Evolutionary conservation across 2,888 invertebrate genomes (phyloP).

Genomic region (Lagria hirta): DNA sequence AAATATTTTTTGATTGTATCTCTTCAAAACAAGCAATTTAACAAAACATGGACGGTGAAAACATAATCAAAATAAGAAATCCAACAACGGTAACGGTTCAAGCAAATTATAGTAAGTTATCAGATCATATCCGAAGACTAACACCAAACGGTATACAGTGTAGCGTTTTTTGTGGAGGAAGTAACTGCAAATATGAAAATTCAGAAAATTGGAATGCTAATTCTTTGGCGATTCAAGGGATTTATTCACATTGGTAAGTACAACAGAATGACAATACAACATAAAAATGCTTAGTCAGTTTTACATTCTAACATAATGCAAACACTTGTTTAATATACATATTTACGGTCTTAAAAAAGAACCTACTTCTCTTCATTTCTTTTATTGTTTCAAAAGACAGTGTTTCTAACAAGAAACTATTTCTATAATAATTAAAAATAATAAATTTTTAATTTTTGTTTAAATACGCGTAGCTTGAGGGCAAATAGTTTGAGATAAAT

Average conservation of each 20-base stretch:
- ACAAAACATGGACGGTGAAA: conserved; percentile 36
- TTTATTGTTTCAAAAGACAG: too few relatives aligned
- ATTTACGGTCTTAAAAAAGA: too few relatives aligned
- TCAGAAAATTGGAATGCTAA: conserved; percentile 62
- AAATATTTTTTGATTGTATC: conserved; percentile 32
- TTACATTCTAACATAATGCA: too few relatives aligned
- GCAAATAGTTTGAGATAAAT: too few relatives aligned
- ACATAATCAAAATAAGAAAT: conserved; percentile 38
- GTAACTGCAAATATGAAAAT: conserved; percentile 78
- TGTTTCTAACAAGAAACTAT: too few relatives aligned
- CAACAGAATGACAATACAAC: too few relatives aligned
- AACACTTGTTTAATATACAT: too few relatives aligned
- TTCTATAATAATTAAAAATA: too few relatives aligned
- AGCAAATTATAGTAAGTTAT: conserved; percentile 57
- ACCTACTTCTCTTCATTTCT: too few relatives aligned
- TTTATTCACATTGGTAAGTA: conserved; percentile 82
- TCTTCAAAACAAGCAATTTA: conserved; percentile 15
- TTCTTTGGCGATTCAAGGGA: conserved; percentile 72
- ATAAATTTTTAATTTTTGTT: too few relatives aligned
- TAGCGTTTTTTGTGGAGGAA: conserved; percentile 82
- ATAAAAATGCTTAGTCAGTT: too few relatives aligned
- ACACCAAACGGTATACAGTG: conserved; percentile 75
- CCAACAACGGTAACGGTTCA: conserved; percentile 43
- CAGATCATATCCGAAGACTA: conserved; percentile 61
- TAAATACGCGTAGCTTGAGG: too few relatives aligned